Conservation (phyloP, 2,113 vertebrate genomes). For the Sisor rabdophorus region DNA sequence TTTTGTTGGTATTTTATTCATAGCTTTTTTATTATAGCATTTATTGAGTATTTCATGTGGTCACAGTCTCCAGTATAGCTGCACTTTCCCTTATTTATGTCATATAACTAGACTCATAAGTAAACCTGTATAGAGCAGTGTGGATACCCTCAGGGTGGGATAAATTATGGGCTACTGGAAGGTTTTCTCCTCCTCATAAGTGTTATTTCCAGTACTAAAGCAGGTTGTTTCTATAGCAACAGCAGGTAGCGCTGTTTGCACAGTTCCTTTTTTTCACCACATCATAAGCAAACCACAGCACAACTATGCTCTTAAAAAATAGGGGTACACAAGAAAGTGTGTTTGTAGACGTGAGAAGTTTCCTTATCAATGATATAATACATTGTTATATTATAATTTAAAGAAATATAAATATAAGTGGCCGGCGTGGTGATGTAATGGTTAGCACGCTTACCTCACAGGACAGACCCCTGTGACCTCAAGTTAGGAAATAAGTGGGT, state of each 20-base stretch:
- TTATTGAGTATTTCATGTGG: too few species aligned
- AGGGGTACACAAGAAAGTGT: background rate
- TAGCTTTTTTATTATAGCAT: background rate
- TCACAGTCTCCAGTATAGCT: background rate
- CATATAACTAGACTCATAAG: background rate
- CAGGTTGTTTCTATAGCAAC: slow-evolving; percentile 64
- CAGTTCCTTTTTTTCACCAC: slow-evolving; percentile 54
- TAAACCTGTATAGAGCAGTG: slow-evolving; percentile 4
- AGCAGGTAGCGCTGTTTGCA: slow-evolving; percentile 59
- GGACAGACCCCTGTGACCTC: too few species aligned
- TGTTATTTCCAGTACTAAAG: slow-evolving; percentile 36
- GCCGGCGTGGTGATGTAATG: background rate
- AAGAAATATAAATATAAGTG: background rate
- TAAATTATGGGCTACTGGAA: background rate
- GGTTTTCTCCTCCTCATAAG: background rate
- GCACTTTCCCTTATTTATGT: background rate
- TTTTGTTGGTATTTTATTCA: background rate
- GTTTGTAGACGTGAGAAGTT: background rate
- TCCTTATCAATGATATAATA: background rate
- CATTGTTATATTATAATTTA: background rate
- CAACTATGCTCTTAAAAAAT: background rate
- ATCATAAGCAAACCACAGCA: slow-evolving; percentile 47
- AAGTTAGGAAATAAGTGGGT: too few species aligned
- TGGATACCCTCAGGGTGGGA: background rate
- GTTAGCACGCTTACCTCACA: too few species aligned